Evolutionary conservation across 2,797 vertebrate genomes (phyloP).

Genomic region (Atherinosoma microstoma): DNA sequence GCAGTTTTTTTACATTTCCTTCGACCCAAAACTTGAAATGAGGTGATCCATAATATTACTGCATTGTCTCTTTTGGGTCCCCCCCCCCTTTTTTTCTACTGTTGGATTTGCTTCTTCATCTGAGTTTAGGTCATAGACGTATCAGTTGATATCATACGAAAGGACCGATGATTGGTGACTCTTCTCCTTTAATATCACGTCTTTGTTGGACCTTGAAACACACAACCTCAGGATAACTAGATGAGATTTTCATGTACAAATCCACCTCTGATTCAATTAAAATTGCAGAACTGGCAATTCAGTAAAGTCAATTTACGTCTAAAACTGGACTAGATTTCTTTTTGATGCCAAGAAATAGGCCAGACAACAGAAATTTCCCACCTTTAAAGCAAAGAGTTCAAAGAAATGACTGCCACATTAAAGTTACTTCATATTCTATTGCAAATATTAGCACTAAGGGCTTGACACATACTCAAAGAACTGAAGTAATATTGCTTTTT

Average conservation of each 20-base stretch:
- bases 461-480: too few species aligned
- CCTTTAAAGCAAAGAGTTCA: background rate
- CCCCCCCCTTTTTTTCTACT: background rate
- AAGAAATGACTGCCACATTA: background rate
- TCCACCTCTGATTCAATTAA: background rate
- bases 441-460: too few species aligned
- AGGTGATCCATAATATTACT: background rate
- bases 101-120: background rate
- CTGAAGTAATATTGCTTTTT: background rate
- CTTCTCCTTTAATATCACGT: background rate
- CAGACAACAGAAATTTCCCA: background rate
- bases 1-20: background rate
- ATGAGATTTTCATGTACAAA: background rate
- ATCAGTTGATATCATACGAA: background rate
- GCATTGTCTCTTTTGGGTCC: too few species aligned
- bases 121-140: background rate
- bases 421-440: too few species aligned
- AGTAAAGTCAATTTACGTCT: background rate
- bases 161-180: background rate
- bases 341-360: too few species aligned
- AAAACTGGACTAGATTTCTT: background rate
- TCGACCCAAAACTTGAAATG: conserved; percentile 16
- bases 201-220: background rate
- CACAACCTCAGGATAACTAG: background rate
- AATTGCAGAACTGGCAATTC: background rate